These are phyloP conservation scores for Carollia perspicillata DNA, from an alignment of 2,113 vertebrate species.

Conservation along the genomic window DNA sequence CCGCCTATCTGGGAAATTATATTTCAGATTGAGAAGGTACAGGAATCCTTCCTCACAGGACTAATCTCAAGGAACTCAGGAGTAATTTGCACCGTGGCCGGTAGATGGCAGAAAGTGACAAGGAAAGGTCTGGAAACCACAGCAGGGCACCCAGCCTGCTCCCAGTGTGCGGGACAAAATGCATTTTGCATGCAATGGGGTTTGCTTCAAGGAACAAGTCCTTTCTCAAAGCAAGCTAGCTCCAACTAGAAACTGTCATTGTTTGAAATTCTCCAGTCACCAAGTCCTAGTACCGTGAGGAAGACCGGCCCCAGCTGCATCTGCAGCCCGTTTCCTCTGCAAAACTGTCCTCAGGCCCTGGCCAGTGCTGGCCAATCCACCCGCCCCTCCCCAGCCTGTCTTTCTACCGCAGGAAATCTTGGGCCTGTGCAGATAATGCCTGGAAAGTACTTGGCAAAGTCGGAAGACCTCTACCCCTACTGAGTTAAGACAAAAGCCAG, in stretches of 20 bases:
- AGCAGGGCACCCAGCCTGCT: neutral
- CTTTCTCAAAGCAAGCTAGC: neutral
- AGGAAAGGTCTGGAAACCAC: slow-evolving; percentile 64
- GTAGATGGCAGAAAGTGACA: slow-evolving; percentile 86
- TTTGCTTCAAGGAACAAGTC: neutral
- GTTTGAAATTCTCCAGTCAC: neutral
- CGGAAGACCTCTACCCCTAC: neutral
- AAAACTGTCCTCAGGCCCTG: neutral
- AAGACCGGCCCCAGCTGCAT: fast-evolving
- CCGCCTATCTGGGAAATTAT: neutral
- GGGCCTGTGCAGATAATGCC: neutral
- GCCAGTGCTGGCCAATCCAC: neutral
- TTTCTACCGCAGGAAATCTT: neutral
- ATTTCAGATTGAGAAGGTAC: neutral
- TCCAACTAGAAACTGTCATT: neutral
- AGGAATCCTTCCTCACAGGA: neutral
- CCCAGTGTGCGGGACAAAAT: neutral
- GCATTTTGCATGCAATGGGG: neutral
- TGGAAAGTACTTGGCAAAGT: neutral
- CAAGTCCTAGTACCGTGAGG: fast-evolving
- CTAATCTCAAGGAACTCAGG: neutral
- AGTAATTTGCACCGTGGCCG: slow-evolving; percentile 74
- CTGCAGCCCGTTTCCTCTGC: neutral
- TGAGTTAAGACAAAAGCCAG: neutral
- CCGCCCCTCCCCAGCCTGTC: neutral